Percentiles rank a stretch among this genome's conserved stretches.
These are phyloP conservation scores for Abscondita cerata DNA, from an alignment of 2,888 invertebrate genomes.

Conservation along the genomic window DNA sequence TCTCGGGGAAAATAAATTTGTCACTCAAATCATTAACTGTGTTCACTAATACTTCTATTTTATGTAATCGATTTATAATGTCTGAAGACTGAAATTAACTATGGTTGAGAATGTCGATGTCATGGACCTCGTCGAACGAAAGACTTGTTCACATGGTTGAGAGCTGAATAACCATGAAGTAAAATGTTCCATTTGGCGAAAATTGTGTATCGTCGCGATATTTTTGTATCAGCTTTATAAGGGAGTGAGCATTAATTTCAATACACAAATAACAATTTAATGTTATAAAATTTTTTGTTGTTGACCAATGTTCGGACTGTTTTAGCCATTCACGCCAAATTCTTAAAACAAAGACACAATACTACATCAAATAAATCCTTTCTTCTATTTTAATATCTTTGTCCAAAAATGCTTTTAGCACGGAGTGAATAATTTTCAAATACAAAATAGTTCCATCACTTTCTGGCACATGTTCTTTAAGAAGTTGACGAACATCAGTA, in stretches of 20 bases:
- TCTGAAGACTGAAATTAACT: conserved; percentile 3
- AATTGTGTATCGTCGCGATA: background rate
- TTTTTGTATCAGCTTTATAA: conserved; percentile 24
- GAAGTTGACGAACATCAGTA: conserved; percentile 31
- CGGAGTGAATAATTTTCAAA: conserved; percentile 30
- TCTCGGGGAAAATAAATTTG: conserved; percentile 2
- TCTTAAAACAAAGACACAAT: conserved; percentile 36
- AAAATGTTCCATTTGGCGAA: background rate
- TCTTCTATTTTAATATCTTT: background rate
- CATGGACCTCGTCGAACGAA: background rate
- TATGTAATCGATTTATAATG: conserved; percentile 3
- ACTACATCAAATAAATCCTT: conserved; percentile 37
- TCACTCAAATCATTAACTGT: background rate
- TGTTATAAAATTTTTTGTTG: conserved; percentile 42
- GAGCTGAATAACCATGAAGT: conserved; percentile 13
- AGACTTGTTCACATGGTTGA: conserved; percentile 13
- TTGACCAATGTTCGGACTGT: conserved; percentile 27
- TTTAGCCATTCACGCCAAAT: conserved; percentile 39
- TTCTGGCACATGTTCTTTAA: conserved; percentile 35
- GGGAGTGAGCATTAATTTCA: conserved; percentile 36
- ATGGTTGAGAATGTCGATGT: background rate
- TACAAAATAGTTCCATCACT: conserved; percentile 39
- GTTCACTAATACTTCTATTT: background rate
- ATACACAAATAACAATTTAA: conserved; percentile 35
- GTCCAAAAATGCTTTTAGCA: conserved; percentile 1